Evolutionary conservation across 2,888 invertebrate species (phyloP).

Genomic region (Zaprionus obscuricornis): DNA sequence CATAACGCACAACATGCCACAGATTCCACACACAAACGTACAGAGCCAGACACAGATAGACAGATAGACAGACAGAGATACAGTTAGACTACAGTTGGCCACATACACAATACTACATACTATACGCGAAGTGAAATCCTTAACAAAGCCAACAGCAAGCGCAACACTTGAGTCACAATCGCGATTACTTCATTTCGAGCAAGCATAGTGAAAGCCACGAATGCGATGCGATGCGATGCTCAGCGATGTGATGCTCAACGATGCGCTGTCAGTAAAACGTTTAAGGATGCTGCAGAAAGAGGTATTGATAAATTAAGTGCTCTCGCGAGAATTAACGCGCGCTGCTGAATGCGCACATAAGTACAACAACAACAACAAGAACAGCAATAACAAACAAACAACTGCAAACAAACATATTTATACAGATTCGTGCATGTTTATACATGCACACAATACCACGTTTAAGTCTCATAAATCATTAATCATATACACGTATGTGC

Average conservation of each 20-base stretch:
- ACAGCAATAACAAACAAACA: too few species aligned
- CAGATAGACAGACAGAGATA: background rate
- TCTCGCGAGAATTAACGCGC: conserved; percentile 22
- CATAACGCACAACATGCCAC: conserved; percentile 5
- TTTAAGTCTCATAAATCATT: too few species aligned
- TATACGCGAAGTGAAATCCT: conserved; percentile 18
- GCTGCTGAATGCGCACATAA: background rate
- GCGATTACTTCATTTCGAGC: conserved; percentile 32
- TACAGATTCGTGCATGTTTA: too few species aligned
- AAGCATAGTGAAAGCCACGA: too few species aligned
- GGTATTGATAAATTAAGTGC: conserved; percentile 47
- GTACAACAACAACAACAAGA: background rate
- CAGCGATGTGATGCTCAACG: too few species aligned
- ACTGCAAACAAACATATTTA: too few species aligned
- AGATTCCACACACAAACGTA: conserved; percentile 14
- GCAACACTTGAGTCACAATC: conserved; percentile 19
- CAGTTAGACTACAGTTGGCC: conserved; percentile 11
- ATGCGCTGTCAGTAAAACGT: conserved; percentile 23
- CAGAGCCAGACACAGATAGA: background rate
- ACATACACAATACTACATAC: conserved; percentile 22
- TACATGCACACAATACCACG: too few species aligned
- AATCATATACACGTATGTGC: too few species aligned
- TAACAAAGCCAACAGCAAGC: conserved; percentile 9
- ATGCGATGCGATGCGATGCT: too few species aligned
- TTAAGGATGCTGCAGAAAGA: conserved; percentile 33